Base-by-base conservation (phyloP, 2,113 vertebrate genomes). In the Galemys pyrenaicus region DNA sequence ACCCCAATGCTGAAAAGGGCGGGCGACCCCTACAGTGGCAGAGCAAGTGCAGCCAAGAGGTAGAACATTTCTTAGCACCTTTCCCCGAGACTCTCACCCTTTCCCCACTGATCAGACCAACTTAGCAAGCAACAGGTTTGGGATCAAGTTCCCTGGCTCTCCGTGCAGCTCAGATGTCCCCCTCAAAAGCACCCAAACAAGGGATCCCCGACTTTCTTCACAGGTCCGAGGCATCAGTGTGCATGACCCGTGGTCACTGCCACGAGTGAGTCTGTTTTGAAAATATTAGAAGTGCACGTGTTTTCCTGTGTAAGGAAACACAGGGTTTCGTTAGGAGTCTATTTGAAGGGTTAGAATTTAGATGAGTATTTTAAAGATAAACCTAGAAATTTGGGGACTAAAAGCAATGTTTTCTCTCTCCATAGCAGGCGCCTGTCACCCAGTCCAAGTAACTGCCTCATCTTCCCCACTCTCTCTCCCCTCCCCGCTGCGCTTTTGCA, bases 331-430 rank as follows among this genome's bases (percentile, higher is more conserved):
- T 39, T 9, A 28, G 82, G 85, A 78, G 41, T 41, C 13, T 73
- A 46, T 93, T 75, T 74, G 32, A 91, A 87, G 37, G 15, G 74
- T 24, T 80, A 67, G n/a, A 77, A 74, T 92, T 89, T 75, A 94
- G 65, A 70, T 60, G 13, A 30, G 11, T 39, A 56, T 92, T 95
- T 96, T 73, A 62, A 92, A 91, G 86, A 60, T 71, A 95, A 90
- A 81, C 9, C 24, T 95, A 46, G 37, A 73, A 82, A 39, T n/a
- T 12, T 28, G 3, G 41, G 32, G 19, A 19, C 30, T 62, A 6
- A 65, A 65, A 68, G 54, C 44, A 62, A 19, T 81, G 17, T 46
- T 83, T 82, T 80, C 77, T 83, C 46, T 41, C 79, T 79, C 51
- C 12, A 19, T 49, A 67, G 19, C 60, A 83, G 44, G 8, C 80